Evolutionary conservation across 1,140 invertebrate species (phyloP).

Genomic region (Saccostrea cuccullata): DNA sequence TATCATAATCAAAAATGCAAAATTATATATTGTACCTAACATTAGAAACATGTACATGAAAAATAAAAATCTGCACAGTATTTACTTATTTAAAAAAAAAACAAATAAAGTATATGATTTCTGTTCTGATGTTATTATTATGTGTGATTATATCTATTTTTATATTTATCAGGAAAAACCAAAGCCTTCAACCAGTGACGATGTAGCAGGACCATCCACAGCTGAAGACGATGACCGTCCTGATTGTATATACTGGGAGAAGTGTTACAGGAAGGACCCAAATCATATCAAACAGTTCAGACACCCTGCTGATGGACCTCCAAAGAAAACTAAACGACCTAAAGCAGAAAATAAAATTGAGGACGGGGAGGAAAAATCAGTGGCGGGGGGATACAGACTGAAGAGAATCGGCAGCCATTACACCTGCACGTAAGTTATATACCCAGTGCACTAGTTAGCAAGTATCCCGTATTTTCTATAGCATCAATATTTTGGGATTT

Average conservation of each 20-base stretch:
- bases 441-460: neutral
- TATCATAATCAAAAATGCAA: neutral
- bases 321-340: slow-evolving; percentile 52
- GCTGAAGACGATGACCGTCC: slow-evolving; percentile 34
- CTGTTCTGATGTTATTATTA: no score
- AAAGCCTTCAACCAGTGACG: slow-evolving; percentile 19
- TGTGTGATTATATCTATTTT: neutral
- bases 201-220: neutral
- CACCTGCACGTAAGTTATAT: slow-evolving; percentile 69
- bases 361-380: slow-evolving; percentile 65
- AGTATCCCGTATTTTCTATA: no score
- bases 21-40: no score
- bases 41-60: no score
- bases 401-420: slow-evolving; percentile 69
- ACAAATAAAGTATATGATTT: no score
- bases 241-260: slow-evolving; percentile 70
- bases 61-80: no score
- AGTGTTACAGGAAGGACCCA: slow-evolving; percentile 72
- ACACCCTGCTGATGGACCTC: slow-evolving; percentile 65
- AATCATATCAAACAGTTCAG: slow-evolving; percentile 65
- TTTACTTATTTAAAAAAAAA: no score
- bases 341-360: slow-evolving; percentile 64
- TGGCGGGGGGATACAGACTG: slow-evolving; percentile 63
- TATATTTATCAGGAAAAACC: neutral
- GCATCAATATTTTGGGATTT: no score